These are phyloP conservation scores for Silurus meridionalis DNA, from an alignment of 2,113 vertebrate genomes.

Conservation along the genomic window DNA sequence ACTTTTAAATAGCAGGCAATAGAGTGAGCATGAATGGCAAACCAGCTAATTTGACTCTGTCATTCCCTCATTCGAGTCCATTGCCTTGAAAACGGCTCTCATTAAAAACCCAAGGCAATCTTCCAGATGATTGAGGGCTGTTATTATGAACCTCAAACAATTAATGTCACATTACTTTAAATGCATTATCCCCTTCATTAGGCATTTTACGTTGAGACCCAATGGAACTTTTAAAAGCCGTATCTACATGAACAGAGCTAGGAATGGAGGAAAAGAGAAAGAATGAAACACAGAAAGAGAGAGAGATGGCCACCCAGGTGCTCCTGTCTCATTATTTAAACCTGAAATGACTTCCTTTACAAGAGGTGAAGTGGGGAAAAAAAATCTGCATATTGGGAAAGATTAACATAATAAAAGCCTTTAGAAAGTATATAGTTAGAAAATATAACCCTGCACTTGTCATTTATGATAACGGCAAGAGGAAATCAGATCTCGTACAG, in stretches of 20 bases:
- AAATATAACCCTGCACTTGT: conserved; percentile 20
- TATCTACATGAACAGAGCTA: conserved; percentile 52
- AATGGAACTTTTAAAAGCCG: conserved; percentile 60
- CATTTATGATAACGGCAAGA: conserved; percentile 7
- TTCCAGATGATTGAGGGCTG: conserved; percentile 67
- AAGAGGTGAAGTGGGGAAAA: conserved; percentile 45
- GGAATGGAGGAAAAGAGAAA: conserved; percentile 28
- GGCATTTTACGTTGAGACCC: conserved; percentile 59
- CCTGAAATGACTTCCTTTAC: conserved; percentile 56
- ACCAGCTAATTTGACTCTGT: conserved; percentile 65
- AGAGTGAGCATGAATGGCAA: conserved; percentile 68
- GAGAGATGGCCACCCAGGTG: conserved; percentile 57
- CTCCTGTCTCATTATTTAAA: conserved; percentile 54
- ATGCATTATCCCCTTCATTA: conserved; percentile 67
- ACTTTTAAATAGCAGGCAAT: conserved; percentile 71
- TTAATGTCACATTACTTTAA: conserved; percentile 70
- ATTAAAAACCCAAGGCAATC: conserved; percentile 62
- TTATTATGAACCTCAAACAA: conserved; percentile 66
- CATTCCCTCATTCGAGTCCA: conserved; percentile 63
- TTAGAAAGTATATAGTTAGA: conserved; percentile 48
- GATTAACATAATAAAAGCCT: conserved; percentile 53
- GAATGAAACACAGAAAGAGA: conserved; percentile 27
- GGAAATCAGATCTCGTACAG: neutral
- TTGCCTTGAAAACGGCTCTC: conserved; percentile 59
- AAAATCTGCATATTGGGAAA: conserved; percentile 45